These are phyloP conservation scores for Arvicanthis niloticus DNA, from an alignment of 2,113 vertebrate species.

Conservation along the genomic window DNA sequence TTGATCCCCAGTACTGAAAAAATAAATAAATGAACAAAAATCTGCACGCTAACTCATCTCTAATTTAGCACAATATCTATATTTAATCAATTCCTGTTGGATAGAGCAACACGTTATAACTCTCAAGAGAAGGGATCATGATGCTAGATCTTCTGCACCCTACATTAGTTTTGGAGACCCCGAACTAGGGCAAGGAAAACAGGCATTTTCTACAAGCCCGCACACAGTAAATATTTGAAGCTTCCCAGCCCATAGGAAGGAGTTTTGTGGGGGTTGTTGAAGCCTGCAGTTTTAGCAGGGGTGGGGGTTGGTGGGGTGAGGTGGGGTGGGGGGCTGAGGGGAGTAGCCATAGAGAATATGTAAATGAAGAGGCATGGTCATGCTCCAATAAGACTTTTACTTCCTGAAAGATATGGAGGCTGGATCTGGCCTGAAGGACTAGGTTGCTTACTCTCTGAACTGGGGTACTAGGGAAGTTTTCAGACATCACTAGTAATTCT, in stretches of 20 bases:
- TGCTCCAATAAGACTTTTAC: slow-evolving; percentile 52
- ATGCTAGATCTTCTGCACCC: slow-evolving; percentile 29
- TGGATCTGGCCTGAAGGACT: background rate
- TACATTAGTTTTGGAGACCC: slow-evolving; percentile 8
- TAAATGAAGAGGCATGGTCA: background rate
- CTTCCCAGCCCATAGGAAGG: background rate
- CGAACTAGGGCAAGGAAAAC: background rate
- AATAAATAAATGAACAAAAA: slow-evolving; percentile 25
- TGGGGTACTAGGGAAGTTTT: background rate
- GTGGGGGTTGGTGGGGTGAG: too few relatives aligned
- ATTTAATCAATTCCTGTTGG: slow-evolving; percentile 66
- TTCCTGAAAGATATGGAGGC: background rate
- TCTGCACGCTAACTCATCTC: slow-evolving; percentile 18
- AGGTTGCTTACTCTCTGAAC: background rate
- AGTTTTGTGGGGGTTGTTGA: background rate
- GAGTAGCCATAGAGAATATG: background rate
- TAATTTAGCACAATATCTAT: slow-evolving; percentile 56
- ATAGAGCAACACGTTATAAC: background rate
- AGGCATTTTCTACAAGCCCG: background rate
- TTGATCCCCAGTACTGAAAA: background rate
- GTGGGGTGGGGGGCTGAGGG: too few relatives aligned
- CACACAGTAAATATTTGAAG: background rate
- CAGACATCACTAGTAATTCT: background rate
- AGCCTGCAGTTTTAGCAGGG: background rate
- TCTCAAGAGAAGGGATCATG: slow-evolving; percentile 57